phyloP scores from a whole-genome alignment of 2,888 invertebrate species.

The Brachyptera risi region DNA sequence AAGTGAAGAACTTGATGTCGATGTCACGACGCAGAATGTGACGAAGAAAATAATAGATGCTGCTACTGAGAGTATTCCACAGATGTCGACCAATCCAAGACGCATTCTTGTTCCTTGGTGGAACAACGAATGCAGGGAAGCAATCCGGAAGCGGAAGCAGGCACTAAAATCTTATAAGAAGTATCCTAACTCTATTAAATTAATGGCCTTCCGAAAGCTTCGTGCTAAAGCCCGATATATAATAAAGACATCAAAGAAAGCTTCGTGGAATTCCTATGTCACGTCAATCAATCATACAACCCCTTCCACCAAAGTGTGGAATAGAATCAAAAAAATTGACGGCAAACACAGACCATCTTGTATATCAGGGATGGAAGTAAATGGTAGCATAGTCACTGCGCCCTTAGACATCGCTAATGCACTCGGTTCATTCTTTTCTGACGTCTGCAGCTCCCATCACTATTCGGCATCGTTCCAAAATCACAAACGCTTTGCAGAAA shows the following conservation, averaged over 20 bases:
- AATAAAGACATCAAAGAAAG: background rate
- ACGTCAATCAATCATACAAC: background rate
- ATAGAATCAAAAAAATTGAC: constrained; percentile 9
- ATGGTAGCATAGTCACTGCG: background rate
- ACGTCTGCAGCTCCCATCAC: constrained; percentile 10
- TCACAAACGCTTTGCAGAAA: background rate
- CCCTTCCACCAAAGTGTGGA: background rate
- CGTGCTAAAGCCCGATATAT: background rate
- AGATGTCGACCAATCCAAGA: background rate
- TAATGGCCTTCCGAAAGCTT: background rate
- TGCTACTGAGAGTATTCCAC: background rate
- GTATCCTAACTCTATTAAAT: background rate
- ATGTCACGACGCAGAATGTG: background rate
- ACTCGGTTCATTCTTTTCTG: background rate
- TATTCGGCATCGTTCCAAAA: constrained; percentile 5
- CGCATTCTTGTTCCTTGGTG: constrained; percentile 10
- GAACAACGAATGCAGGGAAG: background rate
- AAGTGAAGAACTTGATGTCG: background rate
- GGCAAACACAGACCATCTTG: background rate
- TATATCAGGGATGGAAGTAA: background rate
- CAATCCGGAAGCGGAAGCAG: background rate
- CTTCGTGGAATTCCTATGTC: background rate
- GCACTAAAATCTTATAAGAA: background rate
- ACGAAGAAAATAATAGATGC: background rate
- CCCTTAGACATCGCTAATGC: background rate